These are phyloP conservation scores for Conomelus anceps DNA, from an alignment of 2,888 invertebrate species.

Conservation along the genomic window DNA sequence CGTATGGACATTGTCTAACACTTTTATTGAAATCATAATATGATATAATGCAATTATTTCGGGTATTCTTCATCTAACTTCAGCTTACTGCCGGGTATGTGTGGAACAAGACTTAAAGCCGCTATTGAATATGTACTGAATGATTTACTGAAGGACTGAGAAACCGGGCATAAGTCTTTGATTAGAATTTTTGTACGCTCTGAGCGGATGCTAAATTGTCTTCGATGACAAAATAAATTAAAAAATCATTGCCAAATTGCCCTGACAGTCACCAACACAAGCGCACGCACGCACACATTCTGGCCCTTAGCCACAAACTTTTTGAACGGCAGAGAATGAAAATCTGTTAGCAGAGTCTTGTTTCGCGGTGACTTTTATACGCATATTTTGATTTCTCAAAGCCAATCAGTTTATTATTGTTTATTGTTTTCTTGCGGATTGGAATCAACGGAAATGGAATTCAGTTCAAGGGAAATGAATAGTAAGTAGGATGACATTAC, in stretches of 20 bases:
- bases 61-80: too few relatives aligned
- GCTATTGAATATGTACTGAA: too few relatives aligned
- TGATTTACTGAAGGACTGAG: too few relatives aligned
- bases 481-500: neutral
- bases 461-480: neutral
- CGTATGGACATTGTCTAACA: too few relatives aligned
- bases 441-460: neutral
- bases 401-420: neutral
- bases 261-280: neutral
- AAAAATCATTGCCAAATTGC: neutral
- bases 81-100: too few relatives aligned
- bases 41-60: too few relatives aligned
- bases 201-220: neutral
- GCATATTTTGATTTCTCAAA: neutral
- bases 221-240: neutral
- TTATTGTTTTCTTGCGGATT: neutral
- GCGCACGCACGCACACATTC: too few relatives aligned
- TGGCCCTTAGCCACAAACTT: neutral
- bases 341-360: neutral
- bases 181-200: neutral
- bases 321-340: neutral
- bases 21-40: too few relatives aligned
- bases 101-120: too few relatives aligned
- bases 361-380: neutral
- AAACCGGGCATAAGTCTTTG: too few relatives aligned